A percentile compares a stretch with the other conserved stretches of the same genome.
Evolutionary conservation across 2,888 invertebrate species (phyloP).

Genomic region (Graphium colonna): DNA sequence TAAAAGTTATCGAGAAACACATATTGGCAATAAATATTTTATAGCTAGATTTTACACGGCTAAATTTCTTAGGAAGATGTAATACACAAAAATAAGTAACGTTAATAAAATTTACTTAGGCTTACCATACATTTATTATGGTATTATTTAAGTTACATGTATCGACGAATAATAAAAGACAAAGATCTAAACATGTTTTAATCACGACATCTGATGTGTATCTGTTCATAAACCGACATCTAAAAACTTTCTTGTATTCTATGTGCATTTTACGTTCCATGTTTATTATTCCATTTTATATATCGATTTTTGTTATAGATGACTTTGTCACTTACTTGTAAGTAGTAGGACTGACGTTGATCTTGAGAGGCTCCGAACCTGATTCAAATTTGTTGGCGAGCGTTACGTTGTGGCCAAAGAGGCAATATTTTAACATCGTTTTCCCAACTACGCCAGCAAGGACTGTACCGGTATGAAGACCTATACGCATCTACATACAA

Average conservation of each 20-base stretch:
- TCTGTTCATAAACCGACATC: no score
- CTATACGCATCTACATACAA: constrained; percentile 91
- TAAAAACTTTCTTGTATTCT: no score
- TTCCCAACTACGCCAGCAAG: constrained; percentile 96
- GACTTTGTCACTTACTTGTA: constrained; percentile 87
- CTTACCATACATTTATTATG: no score
- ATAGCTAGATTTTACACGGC: not conserved
- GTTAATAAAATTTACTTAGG: no score
- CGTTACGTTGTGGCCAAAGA: constrained; percentile 97
- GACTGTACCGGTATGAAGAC: constrained; percentile 95
- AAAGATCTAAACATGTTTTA: no score
- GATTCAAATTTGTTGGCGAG: constrained; percentile 98
- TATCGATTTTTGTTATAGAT: no score
- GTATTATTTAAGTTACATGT: no score
- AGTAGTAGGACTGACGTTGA: constrained; percentile 96
- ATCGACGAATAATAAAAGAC: no score
- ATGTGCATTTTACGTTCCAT: no score
- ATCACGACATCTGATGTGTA: no score
- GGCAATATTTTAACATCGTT: constrained; percentile 95
- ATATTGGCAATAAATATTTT: not conserved
- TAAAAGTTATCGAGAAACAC: constrained; percentile 23
- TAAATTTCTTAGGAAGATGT: not conserved
- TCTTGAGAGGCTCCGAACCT: constrained; percentile 92
- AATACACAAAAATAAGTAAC: not conserved
- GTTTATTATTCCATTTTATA: no score